Evolutionary conservation across 2,888 invertebrate genomes (phyloP).

Genomic region (Meta bourneti): DNA sequence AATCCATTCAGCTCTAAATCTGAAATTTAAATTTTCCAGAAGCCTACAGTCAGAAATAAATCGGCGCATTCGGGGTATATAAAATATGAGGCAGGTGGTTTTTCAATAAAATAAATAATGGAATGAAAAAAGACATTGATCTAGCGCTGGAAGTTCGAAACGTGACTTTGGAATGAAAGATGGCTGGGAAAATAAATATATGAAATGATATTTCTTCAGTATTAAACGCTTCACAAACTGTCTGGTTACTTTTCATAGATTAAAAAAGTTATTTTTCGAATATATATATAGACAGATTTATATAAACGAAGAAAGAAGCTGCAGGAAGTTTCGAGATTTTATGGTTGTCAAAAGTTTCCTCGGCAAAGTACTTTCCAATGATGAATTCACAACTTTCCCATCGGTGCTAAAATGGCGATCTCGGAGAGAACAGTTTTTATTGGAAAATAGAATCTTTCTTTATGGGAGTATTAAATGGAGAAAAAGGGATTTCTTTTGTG

Average conservation of each 20-base stretch:
- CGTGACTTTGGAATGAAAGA: neutral
- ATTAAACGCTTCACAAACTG: neutral
- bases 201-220: constrained; percentile 14
- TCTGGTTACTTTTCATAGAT: neutral
- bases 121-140: neutral
- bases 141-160: constrained; percentile 7
- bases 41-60: constrained; percentile 25
- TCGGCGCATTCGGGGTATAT: neutral
- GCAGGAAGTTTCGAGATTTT: too few relatives aligned
- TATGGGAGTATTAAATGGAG: too few relatives aligned
- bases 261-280: neutral
- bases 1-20: constrained; percentile 10
- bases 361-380: too few relatives aligned
- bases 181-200: neutral
- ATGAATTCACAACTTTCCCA: too few relatives aligned
- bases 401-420: too few relatives aligned
- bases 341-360: too few relatives aligned
- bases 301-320: too few relatives aligned
- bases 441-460: too few relatives aligned
- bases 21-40: constrained; percentile 49
- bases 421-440: too few relatives aligned
- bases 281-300: too few relatives aligned
- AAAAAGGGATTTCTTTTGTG: too few relatives aligned
- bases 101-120: neutral
- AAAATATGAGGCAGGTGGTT: constrained; percentile 30